Evolutionary conservation across 2,113 vertebrate genomes (phyloP).

Genomic region (Dendropsophus ebraccatus): DNA sequence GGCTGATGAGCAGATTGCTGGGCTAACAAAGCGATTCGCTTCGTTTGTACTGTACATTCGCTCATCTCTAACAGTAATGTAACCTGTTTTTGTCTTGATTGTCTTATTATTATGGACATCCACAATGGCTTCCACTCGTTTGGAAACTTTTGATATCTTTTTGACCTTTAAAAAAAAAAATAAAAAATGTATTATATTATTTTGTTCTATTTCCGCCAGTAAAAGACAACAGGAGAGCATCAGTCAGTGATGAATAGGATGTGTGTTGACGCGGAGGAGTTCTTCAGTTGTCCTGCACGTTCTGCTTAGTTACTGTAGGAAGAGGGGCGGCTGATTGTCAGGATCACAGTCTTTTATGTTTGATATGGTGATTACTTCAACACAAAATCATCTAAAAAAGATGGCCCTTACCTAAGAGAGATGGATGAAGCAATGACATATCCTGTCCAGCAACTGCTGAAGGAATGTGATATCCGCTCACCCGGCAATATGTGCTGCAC

Average conservation of each 20-base stretch:
- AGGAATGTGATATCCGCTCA: conserved; percentile 25
- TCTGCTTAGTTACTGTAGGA: not conserved
- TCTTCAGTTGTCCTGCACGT: not conserved
- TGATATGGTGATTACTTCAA: conserved; percentile 40
- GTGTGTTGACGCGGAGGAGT: not conserved
- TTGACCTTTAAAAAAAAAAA: too few species aligned
- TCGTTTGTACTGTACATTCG: too few species aligned
- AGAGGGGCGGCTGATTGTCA: not conserved
- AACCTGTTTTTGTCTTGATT: not conserved
- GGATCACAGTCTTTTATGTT: conserved; percentile 10
- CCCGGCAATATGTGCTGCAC: not conserved
- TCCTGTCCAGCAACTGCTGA: conserved; percentile 18
- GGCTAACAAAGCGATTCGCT: too few species aligned
- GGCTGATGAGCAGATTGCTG: too few species aligned
- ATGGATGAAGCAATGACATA: conserved; percentile 47
- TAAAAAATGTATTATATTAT: too few species aligned
- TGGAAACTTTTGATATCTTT: not conserved
- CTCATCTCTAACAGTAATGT: not conserved
- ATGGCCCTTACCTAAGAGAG: conserved; percentile 17
- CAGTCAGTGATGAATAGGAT: not conserved
- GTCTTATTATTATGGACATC: not conserved
- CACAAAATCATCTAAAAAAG: conserved; percentile 33
- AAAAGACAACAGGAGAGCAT: not conserved
- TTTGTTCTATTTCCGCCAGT: not conserved
- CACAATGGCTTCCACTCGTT: too few species aligned